Evolutionary conservation across 2,113 vertebrate species (phyloP).

Genomic region (Daubentonia madagascariensis): DNA sequence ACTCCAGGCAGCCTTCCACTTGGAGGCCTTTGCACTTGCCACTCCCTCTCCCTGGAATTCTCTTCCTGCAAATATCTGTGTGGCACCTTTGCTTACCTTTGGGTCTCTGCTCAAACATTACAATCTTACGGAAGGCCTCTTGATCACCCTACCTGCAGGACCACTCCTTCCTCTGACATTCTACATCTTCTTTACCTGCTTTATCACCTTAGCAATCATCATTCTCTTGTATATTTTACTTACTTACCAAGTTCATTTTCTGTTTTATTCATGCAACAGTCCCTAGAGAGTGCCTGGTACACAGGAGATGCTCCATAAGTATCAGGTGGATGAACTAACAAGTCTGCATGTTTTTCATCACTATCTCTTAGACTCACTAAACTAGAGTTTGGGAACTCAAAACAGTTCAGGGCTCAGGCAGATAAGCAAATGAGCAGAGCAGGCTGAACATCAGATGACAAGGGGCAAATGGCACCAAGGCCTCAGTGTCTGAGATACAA

Average conservation of each 20-base stretch:
- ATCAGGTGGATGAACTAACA: neutral
- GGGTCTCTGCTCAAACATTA: neutral
- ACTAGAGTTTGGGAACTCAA: neutral
- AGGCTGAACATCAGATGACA: neutral
- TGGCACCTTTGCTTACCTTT: neutral
- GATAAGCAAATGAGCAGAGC: neutral
- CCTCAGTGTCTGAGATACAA: neutral
- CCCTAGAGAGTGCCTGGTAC: neutral
- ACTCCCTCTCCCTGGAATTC: neutral
- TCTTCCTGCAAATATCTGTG: neutral
- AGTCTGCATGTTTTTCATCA: too few species aligned
- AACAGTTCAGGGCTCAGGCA: neutral
- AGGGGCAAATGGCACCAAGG: fast-evolving
- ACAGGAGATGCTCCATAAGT: neutral
- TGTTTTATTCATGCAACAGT: neutral
- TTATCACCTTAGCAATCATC: neutral
- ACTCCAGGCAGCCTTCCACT: neutral
- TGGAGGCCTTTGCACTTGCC: neutral
- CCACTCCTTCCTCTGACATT: too few species aligned
- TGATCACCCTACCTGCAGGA: neutral
- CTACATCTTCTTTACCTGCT: neutral
- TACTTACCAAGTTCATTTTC: neutral
- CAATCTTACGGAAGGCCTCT: too few species aligned
- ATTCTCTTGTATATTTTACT: neutral
- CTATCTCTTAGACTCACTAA: neutral